Conservation (phyloP, 2,797 vertebrate species). For the Trematomus bernacchii region DNA sequence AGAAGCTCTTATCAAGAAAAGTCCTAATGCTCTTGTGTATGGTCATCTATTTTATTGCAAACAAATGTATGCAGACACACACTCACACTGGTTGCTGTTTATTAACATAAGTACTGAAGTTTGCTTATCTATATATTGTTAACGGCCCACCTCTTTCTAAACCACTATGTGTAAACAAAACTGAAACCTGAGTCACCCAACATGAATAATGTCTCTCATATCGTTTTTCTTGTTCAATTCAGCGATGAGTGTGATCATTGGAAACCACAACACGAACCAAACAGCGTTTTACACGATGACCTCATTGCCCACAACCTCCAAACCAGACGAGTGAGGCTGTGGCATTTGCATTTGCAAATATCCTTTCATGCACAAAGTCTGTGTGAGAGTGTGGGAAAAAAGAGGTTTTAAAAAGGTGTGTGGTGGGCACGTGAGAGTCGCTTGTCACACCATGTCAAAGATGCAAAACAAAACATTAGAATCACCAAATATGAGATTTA, state of each 20-base stretch:
- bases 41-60: constrained; percentile 6
- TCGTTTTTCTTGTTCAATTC: background rate
- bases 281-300: constrained; percentile 19
- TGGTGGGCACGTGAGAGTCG: background rate
- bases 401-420: constrained; percentile 3
- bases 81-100: background rate
- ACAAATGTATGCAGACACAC: background rate
- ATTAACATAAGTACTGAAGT: background rate
- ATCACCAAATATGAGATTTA: background rate
- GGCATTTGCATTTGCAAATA: constrained; percentile 25
- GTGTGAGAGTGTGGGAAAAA: background rate
- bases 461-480: background rate
- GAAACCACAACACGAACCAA: constrained; percentile 5
- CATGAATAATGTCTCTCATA: background rate
- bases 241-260: constrained; percentile 5
- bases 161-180: constrained; percentile 10
- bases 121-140: background rate
- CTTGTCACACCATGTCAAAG: background rate
- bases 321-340: constrained; percentile 5
- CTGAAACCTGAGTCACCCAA: constrained; percentile 16
- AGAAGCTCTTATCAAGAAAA: constrained; percentile 32
- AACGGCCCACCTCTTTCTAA: background rate
- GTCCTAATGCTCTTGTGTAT: background rate
- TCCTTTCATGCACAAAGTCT: background rate
- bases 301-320: constrained; percentile 21